Evolutionary conservation across 1,140 invertebrate species (phyloP).

Genomic region (Melanaphis sacchari): DNA sequence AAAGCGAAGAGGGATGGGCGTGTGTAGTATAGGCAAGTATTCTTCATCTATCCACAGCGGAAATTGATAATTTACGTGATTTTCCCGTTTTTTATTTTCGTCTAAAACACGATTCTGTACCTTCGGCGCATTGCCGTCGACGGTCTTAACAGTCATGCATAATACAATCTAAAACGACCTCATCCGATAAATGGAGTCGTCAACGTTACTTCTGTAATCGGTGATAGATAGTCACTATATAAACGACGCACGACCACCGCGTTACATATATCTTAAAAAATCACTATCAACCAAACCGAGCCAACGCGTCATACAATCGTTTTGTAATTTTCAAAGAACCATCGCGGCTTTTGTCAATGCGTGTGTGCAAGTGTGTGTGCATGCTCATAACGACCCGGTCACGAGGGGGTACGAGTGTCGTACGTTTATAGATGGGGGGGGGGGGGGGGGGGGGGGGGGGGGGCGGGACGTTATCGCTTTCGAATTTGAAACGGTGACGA

Average conservation of each 20-base stretch:
- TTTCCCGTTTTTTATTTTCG: neutral
- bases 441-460: neutral
- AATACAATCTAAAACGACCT: neutral
- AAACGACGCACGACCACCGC: neutral
- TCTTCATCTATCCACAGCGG: no score
- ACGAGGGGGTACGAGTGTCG: neutral
- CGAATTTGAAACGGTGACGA: neutral
- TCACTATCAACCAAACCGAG: neutral
- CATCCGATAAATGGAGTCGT: neutral
- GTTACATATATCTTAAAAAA: neutral
- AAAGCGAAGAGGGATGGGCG: no score
- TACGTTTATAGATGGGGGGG: no score
- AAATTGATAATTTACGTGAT: no score
- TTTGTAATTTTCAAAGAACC: neutral
- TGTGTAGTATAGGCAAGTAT: no score
- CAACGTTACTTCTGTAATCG: neutral
- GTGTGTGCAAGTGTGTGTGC: no score
- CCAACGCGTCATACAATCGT: neutral
- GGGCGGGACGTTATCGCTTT: slow-evolving; percentile 11
- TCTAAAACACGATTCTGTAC: neutral
- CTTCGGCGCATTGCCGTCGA: neutral
- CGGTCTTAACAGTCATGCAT: neutral
- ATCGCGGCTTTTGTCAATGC: neutral
- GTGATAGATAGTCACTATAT: neutral
- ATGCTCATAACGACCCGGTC: neutral